Conservation (phyloP, 2,888 invertebrate species). For the Xestobium rufovillosum region DNA sequence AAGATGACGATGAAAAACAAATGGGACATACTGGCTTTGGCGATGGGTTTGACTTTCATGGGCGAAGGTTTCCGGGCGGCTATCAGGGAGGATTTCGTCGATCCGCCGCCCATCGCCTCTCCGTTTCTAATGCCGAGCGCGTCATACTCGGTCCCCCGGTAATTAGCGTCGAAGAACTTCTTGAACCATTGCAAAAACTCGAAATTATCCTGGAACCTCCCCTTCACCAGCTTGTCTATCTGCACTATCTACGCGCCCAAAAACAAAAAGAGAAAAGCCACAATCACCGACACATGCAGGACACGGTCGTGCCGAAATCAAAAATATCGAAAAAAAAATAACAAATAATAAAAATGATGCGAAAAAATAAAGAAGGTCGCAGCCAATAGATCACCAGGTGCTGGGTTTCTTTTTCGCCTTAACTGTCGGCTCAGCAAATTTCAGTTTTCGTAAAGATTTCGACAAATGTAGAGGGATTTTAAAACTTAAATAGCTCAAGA, state of each 20-base stretch:
- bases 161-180: constrained; percentile 99
- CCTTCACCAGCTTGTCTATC: constrained; percentile 93
- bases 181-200: constrained; percentile 99
- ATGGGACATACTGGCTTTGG: constrained; percentile 41
- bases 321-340: no score
- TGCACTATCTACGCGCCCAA: constrained; percentile 72
- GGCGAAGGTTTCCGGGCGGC: constrained; percentile 44
- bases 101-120: constrained; percentile 75
- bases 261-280: constrained; percentile 28
- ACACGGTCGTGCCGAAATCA: constrained; percentile 14
- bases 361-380: no score
- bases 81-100: constrained; percentile 50
- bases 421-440: no score
- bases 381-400: no score
- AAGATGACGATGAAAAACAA: constrained; percentile 6
- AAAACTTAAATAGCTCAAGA: no score
- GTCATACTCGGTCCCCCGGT: constrained; percentile 90
- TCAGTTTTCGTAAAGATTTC: no score
- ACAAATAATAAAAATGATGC: no score
- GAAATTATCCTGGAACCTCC: constrained; percentile 99
- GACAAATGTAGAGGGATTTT: no score
- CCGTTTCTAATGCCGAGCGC: constrained; percentile 80
- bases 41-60: constrained; percentile 46
- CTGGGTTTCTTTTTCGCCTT: no score
- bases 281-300: no score